Evolutionary conservation across 1,140 invertebrate species (phyloP), one percentile per base, ranked within the genome.

Genomic region (Apis dorsata): DNA sequence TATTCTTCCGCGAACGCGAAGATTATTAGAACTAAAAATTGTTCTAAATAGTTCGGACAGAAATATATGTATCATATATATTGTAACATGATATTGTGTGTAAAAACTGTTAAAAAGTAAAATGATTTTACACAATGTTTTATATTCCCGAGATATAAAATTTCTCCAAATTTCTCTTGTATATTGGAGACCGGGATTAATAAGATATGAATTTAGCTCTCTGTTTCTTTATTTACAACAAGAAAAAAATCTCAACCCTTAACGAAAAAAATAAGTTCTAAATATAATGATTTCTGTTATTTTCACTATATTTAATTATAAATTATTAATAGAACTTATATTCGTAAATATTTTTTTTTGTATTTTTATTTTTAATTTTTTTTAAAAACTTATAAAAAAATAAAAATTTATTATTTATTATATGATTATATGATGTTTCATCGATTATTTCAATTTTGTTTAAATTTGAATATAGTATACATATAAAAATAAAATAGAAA

Each of bases 141-240:
- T 79, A 79, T 79, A 71, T 24, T 51, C 24, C 24, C 21, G 34
- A 71, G n/a, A 65, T 51, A 70, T 65, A 53, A 53, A 69, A 21
- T 60, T 60, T 34, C 12, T 82, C 10, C 57, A 10, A 60, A n/a
- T n/a, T n/a, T n/a, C n/a, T n/a, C n/a, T 78, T 51, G 19, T 60
- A 53, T 21, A 15, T 76, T 28, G 60, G 24, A 68, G 17, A 28
- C 12, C 9, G 51, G 17, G 57, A 55, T 71, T 10, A 4, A 11
- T 63, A 83, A 55, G 21, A 80, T 80, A 13, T 77, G 34, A 82
- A 77, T 77, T 59, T 77, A 57, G 63, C 73, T 82, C 80, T 77
- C 73, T 77, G 24, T 68, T 76, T 82, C n/a, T 17, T 69, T 53
- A 51, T 44, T 3, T 21, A 24, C 24, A 19, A 53, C 11, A 15